Conservation (phyloP, 2,113 vertebrate genomes). For the Notiomystis cincta region DNA sequence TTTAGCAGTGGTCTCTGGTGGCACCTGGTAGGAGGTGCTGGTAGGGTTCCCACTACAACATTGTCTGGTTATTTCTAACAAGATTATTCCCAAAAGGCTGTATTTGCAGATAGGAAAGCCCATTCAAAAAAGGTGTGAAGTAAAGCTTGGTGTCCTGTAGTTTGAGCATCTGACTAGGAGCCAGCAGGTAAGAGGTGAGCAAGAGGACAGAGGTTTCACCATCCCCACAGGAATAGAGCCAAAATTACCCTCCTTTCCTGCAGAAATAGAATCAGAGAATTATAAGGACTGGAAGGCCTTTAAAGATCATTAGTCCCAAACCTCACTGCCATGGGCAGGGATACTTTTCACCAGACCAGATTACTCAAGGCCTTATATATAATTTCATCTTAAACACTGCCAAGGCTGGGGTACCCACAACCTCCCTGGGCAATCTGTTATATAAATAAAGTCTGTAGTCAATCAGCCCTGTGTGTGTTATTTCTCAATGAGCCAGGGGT, state of each 20-base stretch:
- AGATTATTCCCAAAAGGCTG: not conserved
- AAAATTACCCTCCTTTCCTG: not conserved
- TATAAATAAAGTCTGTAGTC: not conserved
- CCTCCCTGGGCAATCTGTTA: not conserved
- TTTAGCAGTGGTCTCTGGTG: not conserved
- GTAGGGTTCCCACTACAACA: not conserved
- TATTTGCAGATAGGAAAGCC: not conserved
- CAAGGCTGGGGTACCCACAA: not conserved
- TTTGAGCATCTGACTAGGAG: not conserved
- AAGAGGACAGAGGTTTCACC: not conserved
- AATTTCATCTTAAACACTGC: not conserved
- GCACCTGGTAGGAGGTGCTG: not conserved
- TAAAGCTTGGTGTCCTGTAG: not conserved
- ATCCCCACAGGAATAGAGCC: not conserved
- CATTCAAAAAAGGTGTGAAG: not conserved
- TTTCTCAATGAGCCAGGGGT: not conserved
- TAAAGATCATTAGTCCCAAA: not conserved
- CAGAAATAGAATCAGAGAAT: not conserved
- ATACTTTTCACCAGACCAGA: not conserved
- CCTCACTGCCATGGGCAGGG: accelerated
- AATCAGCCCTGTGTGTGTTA: not conserved
- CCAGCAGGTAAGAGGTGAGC: not conserved
- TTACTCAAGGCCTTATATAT: not conserved
- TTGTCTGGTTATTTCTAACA: not conserved
- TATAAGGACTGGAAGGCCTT: not conserved